Conservation (phyloP, 2,113 vertebrate species). For the Chinchilla lanigera region DNA sequence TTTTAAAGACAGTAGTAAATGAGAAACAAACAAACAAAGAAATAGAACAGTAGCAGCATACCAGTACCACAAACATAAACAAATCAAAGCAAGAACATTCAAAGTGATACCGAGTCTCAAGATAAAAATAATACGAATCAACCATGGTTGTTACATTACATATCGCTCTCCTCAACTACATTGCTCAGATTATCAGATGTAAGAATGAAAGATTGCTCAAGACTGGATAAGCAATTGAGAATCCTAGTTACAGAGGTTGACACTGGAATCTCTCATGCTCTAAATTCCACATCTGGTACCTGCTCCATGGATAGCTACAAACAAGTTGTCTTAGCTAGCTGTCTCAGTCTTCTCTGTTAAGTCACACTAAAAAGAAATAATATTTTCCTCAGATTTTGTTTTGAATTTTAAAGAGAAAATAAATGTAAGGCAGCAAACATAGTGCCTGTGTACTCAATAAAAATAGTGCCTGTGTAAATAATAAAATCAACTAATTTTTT, state of each 20-base stretch:
- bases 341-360: neutral
- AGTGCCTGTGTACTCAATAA: neutral
- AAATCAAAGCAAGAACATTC: too few relatives aligned
- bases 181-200: too few relatives aligned
- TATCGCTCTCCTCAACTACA: too few relatives aligned
- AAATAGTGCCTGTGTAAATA: neutral
- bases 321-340: neutral
- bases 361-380: neutral
- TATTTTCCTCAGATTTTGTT: neutral
- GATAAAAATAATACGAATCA: too few relatives aligned
- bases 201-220: too few relatives aligned
- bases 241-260: neutral
- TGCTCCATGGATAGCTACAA: neutral
- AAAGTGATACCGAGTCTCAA: too few relatives aligned
- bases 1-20: too few relatives aligned
- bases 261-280: neutral
- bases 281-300: neutral
- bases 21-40: too few relatives aligned
- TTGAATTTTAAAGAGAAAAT: conserved; percentile 49
- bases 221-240: neutral
- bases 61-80: too few relatives aligned
- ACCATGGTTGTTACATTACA: too few relatives aligned
- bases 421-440: neutral
- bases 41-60: too few relatives aligned
- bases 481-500: conserved; percentile 34